Evolutionary conservation across 2,888 invertebrate genomes (phyloP).

Genomic region (Agonum fuliginosum): DNA sequence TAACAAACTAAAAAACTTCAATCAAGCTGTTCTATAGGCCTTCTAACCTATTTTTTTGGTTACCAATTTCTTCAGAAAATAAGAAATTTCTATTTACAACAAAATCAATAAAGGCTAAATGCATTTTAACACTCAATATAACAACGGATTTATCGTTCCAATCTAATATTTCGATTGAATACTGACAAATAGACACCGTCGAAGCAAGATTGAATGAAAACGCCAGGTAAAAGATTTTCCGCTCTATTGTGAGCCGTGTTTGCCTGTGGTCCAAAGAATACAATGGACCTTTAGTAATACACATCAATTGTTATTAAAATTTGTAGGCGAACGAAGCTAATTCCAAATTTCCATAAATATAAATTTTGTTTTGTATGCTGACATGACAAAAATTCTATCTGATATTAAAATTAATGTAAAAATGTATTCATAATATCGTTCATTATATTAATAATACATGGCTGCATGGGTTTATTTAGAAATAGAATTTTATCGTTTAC

Average conservation of each 20-base stretch:
- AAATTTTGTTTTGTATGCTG: slow-evolving; percentile 47
- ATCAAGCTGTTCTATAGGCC: background rate
- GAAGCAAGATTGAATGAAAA: slow-evolving; percentile 22
- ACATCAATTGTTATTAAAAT: slow-evolving; percentile 51
- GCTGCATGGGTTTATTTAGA: slow-evolving; percentile 24
- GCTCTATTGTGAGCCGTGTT: slow-evolving; percentile 27
- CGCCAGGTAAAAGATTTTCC: slow-evolving; percentile 45
- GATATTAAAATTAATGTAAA: slow-evolving; percentile 40
- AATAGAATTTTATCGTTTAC: slow-evolving; percentile 31
- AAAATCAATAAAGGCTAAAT: slow-evolving; percentile 37
- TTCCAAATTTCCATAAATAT: slow-evolving; percentile 49
- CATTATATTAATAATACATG: slow-evolving; percentile 33
- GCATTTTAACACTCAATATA: slow-evolving; percentile 43
- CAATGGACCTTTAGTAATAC: slow-evolving; percentile 43
- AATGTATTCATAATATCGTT: slow-evolving; percentile 34
- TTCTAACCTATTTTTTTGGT: slow-evolving; percentile 2
- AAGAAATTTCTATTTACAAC: slow-evolving; percentile 17
- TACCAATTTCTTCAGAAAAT: slow-evolving; percentile 9
- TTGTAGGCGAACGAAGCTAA: slow-evolving; percentile 40
- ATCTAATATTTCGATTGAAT: slow-evolving; percentile 38
- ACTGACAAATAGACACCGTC: slow-evolving; percentile 15
- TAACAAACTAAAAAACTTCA: background rate
- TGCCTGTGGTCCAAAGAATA: slow-evolving; percentile 41
- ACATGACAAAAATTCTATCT: slow-evolving; percentile 43
- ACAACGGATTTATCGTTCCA: slow-evolving; percentile 40